These are phyloP conservation scores for Electrona antarctica DNA, from an alignment of 2,113 vertebrate genomes.

Conservation along the genomic window DNA sequence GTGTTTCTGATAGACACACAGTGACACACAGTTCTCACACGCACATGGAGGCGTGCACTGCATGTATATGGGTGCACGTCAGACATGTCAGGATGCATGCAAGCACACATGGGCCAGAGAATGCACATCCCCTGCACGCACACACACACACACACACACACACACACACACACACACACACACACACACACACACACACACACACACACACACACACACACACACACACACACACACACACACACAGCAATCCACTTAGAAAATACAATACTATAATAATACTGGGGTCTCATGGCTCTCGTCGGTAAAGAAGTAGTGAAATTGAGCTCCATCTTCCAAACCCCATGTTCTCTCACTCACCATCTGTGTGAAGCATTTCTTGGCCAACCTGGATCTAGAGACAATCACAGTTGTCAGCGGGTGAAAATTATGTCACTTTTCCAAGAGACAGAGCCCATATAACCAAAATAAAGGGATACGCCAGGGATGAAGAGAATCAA, in stretches of 20 bases:
- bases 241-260: slow-evolving; percentile 64
- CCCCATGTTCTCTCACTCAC: slow-evolving; percentile 54
- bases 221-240: slow-evolving; percentile 42
- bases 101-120: too few relatives aligned
- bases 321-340: slow-evolving; percentile 47
- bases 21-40: slow-evolving; percentile 9
- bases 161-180: slow-evolving; percentile 55
- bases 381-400: slow-evolving; percentile 72
- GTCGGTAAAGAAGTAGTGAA: slow-evolving; percentile 47
- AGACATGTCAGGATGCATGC: not conserved
- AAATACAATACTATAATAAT: slow-evolving; percentile 58
- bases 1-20: slow-evolving; percentile 45
- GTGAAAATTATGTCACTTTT: slow-evolving; percentile 64
- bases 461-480: slow-evolving; percentile 29
- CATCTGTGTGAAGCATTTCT: slow-evolving; percentile 72
- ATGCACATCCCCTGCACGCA: not conserved
- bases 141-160: slow-evolving; percentile 55
- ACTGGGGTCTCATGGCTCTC: slow-evolving; percentile 14
- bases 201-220: slow-evolving; percentile 42
- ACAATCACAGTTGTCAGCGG: slow-evolving; percentile 76
- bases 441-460: slow-evolving; percentile 59
- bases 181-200: slow-evolving; percentile 27
- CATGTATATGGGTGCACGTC: not conserved
- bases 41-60: too few relatives aligned
- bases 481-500: not conserved